Percentiles rank a stretch among this genome's conserved stretches.
Conservation (phyloP, 2,113 vertebrate species). For the Progne subis region DNA sequence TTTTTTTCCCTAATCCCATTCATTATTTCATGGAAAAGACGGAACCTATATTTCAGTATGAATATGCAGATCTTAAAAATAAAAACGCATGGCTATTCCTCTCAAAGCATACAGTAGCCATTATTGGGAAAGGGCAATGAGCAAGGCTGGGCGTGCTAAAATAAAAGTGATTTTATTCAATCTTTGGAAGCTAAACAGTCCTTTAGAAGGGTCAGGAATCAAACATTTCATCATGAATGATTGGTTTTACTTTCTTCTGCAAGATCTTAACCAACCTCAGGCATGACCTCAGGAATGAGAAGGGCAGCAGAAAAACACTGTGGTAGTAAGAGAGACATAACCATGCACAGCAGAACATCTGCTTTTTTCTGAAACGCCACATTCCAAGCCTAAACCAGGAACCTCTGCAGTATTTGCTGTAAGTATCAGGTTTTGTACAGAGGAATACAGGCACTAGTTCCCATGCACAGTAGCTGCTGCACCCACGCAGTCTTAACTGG, state of each 20-base stretch:
- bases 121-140: background rate
- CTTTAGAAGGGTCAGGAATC: background rate
- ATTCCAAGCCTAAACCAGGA: background rate
- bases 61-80: background rate
- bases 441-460: background rate
- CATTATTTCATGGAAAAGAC: background rate
- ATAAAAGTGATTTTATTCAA: background rate
- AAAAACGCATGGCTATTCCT: background rate
- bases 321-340: background rate
- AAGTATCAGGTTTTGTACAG: background rate
- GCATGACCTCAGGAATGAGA: accelerated
- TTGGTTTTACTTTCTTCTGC: background rate
- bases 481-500: background rate
- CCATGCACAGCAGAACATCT: background rate
- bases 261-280: background rate
- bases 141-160: background rate
- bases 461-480: background rate
- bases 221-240: background rate
- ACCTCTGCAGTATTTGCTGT: background rate
- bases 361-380: background rate
- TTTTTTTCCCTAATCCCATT: background rate
- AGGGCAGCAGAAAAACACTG: background rate
- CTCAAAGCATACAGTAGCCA: background rate
- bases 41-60: background rate
- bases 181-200: background rate